phyloP scores from a whole-genome alignment of 2,797 vertebrate genomes.

The Florisuga fusca region DNA sequence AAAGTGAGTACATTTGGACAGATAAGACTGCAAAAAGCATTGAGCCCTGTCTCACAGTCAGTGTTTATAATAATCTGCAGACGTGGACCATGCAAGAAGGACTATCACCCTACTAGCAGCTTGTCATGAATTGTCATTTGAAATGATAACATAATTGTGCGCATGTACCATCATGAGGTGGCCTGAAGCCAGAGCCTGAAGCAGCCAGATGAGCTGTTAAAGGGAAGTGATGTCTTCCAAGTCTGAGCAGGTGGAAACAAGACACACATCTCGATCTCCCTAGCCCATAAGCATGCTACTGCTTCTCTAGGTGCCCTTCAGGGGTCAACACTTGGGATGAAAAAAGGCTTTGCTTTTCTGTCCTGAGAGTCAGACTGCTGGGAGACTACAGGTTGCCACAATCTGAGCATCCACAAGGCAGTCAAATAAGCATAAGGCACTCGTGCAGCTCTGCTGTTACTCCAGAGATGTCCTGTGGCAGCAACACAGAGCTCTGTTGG shows the following conservation, averaged over 20 bases:
- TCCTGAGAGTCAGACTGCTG: constrained; percentile 54
- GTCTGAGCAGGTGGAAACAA: constrained; percentile 70
- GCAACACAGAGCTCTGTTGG: accelerated
- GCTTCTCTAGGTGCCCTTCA: constrained; percentile 40
- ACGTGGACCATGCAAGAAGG: constrained; percentile 70
- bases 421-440: neutral
- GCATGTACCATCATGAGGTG: constrained; percentile 51
- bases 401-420: constrained; percentile 48
- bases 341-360: constrained; percentile 52
- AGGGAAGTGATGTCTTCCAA: constrained; percentile 69
- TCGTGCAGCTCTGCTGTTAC: neutral
- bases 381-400: constrained; percentile 29
- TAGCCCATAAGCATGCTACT: constrained; percentile 19
- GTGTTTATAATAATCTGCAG: constrained; percentile 75
- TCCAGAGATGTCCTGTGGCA: neutral
- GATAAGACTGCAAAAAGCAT: constrained; percentile 30
- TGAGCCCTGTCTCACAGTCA: constrained; percentile 61
- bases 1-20: constrained; percentile 36
- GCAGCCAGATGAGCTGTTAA: constrained; percentile 68
- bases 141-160: constrained; percentile 65
- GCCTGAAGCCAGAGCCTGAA: constrained; percentile 62
- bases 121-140: constrained; percentile 66
- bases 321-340: constrained; percentile 31
- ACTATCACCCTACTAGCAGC: constrained; percentile 73
- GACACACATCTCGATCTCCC: constrained; percentile 54